A percentile compares a stretch with the other conserved stretches of the same genome.
Evolutionary conservation across 2,113 vertebrate genomes (phyloP).

Genomic region (Gymnobelideus leadbeateri): DNA sequence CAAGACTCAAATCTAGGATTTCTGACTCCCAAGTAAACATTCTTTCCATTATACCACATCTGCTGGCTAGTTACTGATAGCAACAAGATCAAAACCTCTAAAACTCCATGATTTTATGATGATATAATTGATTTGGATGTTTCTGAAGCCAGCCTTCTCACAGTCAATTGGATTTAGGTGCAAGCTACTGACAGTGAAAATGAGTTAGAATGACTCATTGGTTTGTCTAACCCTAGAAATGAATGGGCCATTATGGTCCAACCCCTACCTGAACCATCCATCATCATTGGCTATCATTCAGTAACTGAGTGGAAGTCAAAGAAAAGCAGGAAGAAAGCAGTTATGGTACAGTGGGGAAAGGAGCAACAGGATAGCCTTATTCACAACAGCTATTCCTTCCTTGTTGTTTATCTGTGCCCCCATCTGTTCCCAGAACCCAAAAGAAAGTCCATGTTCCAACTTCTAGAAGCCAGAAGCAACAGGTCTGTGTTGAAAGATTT

Average conservation of each 20-base stretch:
- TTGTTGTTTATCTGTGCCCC: neutral
- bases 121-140: neutral
- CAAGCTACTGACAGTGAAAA: neutral
- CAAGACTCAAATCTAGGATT: neutral
- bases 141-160: neutral
- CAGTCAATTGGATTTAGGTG: rapidly evolving
- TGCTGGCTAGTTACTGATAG: neutral
- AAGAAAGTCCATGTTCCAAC: neutral
- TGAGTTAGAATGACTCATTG: neutral
- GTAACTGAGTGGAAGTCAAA: neutral
- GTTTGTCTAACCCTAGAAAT: neutral
- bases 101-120: neutral
- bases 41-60: neutral
- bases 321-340: neutral
- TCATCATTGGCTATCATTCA: neutral
- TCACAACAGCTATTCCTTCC: neutral
- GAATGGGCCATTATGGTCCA: neutral
- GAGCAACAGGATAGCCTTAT: neutral
- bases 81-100: neutral
- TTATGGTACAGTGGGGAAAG: neutral
- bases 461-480: neutral
- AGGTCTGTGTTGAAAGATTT: neutral
- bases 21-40: neutral
- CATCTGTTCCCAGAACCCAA: neutral
- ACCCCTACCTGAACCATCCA: neutral